Conservation (phyloP, 2,888 invertebrate species). For the Boloria selene region DNA sequence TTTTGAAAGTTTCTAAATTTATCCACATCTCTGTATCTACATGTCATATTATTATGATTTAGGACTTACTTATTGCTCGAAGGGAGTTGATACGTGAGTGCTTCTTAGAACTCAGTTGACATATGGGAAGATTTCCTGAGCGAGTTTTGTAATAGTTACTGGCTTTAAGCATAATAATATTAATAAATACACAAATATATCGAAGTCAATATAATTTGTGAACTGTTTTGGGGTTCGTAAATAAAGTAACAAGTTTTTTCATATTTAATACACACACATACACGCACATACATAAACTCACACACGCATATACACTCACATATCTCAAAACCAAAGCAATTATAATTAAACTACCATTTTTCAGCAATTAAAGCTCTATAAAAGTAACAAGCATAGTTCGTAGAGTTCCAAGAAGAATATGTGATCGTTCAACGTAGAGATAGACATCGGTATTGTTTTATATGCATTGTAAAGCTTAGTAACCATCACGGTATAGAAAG, state of each 20-base stretch:
- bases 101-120: slow-evolving; percentile 18
- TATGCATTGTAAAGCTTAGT: slow-evolving; percentile 13
- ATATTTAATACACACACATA: too few relatives aligned
- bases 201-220: too few relatives aligned
- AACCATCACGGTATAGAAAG: slow-evolving; percentile 3
- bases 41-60: slow-evolving; percentile 26
- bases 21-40: slow-evolving; percentile 2
- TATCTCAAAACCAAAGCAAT: too few relatives aligned
- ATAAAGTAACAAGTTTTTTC: too few relatives aligned
- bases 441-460: slow-evolving; percentile 20
- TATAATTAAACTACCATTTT: neutral
- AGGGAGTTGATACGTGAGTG: slow-evolving; percentile 10
- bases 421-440: slow-evolving; percentile 1
- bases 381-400: neutral
- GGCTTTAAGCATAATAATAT: too few relatives aligned
- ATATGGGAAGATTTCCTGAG: slow-evolving; percentile 1
- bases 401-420: slow-evolving; percentile 9
- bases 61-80: slow-evolving; percentile 17
- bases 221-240: too few relatives aligned
- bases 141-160: too few relatives aligned
- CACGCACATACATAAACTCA: too few relatives aligned
- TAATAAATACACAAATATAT: too few relatives aligned
- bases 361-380: neutral
- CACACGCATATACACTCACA: too few relatives aligned
- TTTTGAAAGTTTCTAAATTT: slow-evolving; percentile 18